Conservation (phyloP, 1,140 invertebrate species). For the Drosophila parabipectinata region DNA sequence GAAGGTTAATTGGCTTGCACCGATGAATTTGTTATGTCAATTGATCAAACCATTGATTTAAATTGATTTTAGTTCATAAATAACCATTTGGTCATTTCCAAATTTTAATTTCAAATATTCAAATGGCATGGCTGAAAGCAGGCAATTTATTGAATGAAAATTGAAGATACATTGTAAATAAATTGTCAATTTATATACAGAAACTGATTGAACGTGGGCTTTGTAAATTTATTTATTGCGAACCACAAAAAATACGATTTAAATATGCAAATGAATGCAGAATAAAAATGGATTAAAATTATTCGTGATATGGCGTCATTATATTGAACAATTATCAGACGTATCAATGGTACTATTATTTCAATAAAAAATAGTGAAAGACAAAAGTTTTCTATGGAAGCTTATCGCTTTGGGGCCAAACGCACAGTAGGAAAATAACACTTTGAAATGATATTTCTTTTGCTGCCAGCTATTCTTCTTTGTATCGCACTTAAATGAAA, state of each 20-base stretch:
- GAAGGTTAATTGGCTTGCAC: conserved; percentile 61
- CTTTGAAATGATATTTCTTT: conserved; percentile 8
- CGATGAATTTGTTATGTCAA: conserved; percentile 37
- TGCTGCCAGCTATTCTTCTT: conserved; percentile 5
- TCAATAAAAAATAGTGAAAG: background rate
- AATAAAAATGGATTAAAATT: conserved; percentile 17
- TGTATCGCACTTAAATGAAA: conserved; percentile 22
- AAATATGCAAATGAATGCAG: conserved; percentile 58
- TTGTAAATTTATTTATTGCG: conserved; percentile 40
- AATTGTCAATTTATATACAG: conserved; percentile 36
- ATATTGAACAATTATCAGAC: conserved; percentile 20
- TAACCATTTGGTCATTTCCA: conserved; percentile 24
- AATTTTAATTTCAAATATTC: conserved; percentile 28
- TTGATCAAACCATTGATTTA: conserved; percentile 27
- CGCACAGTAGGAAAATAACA: background rate
- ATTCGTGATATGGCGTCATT: conserved; percentile 29
- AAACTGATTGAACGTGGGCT: conserved; percentile 39
- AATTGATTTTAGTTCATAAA: conserved; percentile 44
- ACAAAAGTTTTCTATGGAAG: no score
- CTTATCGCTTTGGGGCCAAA: background rate
- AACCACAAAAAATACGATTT: conserved; percentile 30
- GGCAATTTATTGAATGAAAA: conserved; percentile 33
- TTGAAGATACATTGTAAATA: conserved; percentile 23
- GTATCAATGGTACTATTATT: conserved; percentile 8
- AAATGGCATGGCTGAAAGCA: conserved; percentile 8